Evolutionary conservation across 2,888 invertebrate genomes (phyloP).

Genomic region (Germaria angustata): DNA sequence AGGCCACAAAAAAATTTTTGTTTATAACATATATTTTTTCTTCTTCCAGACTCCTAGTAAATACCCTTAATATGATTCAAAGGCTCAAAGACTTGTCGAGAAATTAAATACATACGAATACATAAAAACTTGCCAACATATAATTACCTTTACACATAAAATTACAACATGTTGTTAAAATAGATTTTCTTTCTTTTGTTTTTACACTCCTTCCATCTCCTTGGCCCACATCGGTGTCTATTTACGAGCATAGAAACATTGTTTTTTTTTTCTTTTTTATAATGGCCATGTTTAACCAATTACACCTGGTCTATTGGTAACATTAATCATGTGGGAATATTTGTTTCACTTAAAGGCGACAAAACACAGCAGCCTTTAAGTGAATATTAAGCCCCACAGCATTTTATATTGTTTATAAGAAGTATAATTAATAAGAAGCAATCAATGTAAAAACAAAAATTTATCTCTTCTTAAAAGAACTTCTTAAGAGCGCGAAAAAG

Average conservation of each 20-base stretch:
- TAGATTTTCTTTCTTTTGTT: neutral
- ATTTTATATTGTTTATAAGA: neutral
- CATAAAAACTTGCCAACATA: neutral
- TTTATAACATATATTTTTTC: too few species aligned
- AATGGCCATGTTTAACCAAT: slow-evolving; percentile 53
- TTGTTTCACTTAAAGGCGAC: slow-evolving; percentile 1
- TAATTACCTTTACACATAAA: neutral
- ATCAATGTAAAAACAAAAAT: too few species aligned
- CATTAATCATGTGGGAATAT: slow-evolving; percentile 56
- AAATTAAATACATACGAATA: too few species aligned
- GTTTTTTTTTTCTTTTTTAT: slow-evolving; percentile 6
- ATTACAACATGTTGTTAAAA: slow-evolving; percentile 18
- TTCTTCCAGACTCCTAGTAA: neutral
- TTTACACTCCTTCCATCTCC: neutral
- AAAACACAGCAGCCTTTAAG: slow-evolving; percentile 1
- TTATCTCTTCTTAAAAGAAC: too few species aligned
- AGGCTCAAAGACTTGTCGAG: neutral
- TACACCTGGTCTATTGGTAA: slow-evolving; percentile 56
- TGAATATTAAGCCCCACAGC: neutral
- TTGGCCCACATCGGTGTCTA: neutral
- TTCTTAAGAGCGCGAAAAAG: too few species aligned
- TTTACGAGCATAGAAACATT: neutral
- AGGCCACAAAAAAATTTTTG: too few species aligned
- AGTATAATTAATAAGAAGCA: neutral
- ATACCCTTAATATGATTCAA: slow-evolving; percentile 4